A percentile compares a stretch with the other conserved stretches of the same genome.
Conservation (phyloP, 2,888 invertebrate species). For the Patella depressa region DNA sequence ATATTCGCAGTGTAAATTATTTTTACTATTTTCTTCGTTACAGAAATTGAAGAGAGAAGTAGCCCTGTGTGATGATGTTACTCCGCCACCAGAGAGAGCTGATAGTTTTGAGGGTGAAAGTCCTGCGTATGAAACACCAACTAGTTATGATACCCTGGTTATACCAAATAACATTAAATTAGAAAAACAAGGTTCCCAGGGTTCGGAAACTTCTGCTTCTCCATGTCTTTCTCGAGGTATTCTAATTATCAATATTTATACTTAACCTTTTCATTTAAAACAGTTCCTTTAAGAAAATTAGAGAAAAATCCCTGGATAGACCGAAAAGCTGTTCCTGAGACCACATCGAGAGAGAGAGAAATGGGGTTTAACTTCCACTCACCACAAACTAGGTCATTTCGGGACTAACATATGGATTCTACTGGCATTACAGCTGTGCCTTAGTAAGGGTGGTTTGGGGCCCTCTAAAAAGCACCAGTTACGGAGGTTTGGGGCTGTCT, state of each 20-base stretch:
- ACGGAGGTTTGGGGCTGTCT: no score
- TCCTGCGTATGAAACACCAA: conserved; percentile 42
- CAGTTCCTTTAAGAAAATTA: no score
- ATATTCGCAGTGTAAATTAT: neutral
- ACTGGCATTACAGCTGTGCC: no score
- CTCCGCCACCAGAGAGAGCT: conserved; percentile 68
- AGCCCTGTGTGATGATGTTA: conserved; percentile 88
- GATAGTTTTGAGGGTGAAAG: conserved; percentile 32
- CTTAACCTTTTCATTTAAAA: no score
- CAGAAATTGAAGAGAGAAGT: conserved; percentile 83
- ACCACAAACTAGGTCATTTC: no score
- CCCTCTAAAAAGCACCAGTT: no score
- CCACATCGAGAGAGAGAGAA: no score
- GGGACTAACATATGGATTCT: no score
- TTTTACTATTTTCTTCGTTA: neutral
- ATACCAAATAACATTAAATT: conserved; percentile 45
- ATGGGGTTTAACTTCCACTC: no score
- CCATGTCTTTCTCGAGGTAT: conserved; percentile 74
- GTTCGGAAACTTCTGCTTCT: conserved; percentile 66
- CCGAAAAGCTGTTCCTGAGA: no score
- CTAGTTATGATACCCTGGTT: conserved; percentile 24
- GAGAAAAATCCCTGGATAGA: no score
- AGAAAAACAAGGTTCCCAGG: conserved; percentile 65
- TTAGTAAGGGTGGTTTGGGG: no score
- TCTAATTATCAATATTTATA: conserved; percentile 20